A percentile compares a stretch with the other conserved stretches of the same genome.
These are phyloP conservation scores for Paraplagusia blochii DNA, from an alignment of 2,113 vertebrate species.

Conservation along the genomic window DNA sequence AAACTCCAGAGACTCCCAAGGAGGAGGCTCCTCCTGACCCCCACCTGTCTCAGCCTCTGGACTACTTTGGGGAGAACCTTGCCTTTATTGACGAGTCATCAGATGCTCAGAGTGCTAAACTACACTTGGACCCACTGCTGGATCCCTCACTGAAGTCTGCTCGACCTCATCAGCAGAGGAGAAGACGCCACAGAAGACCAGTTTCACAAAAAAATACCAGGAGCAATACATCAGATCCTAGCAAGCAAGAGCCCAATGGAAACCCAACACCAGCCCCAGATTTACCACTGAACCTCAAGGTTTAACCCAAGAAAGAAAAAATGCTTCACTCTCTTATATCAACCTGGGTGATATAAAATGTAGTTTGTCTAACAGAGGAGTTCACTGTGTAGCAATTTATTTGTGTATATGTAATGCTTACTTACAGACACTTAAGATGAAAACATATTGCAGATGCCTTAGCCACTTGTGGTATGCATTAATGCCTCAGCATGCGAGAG, in stretches of 20 bases:
- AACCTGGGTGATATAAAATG: not conserved
- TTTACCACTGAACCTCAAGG: constrained; percentile 46
- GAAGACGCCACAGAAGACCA: constrained; percentile 64
- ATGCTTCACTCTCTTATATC: constrained; percentile 1
- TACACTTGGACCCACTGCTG: constrained; percentile 67
- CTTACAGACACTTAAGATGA: constrained; percentile 28
- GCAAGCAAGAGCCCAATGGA: constrained; percentile 58
- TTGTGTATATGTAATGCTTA: constrained; percentile 32
- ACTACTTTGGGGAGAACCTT: constrained; percentile 86
- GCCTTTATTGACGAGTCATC: constrained; percentile 90
- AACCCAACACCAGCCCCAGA: constrained; percentile 46
- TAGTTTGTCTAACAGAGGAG: constrained; percentile 13
- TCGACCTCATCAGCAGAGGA: constrained; percentile 52
- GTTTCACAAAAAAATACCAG: constrained; percentile 44
- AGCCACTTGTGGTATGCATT: constrained; percentile 46
- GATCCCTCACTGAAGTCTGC: constrained; percentile 35
- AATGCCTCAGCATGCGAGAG: constrained; percentile 57
- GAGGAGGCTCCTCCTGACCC: constrained; percentile 34
- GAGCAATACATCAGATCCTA: constrained; percentile 24
- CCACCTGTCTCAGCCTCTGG: constrained; percentile 74
- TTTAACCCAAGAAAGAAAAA: constrained; percentile 1
- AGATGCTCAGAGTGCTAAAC: constrained; percentile 79
- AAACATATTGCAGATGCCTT: constrained; percentile 33
- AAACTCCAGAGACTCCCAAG: constrained; percentile 23
- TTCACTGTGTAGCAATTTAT: constrained; percentile 9